phyloP scores from a whole-genome alignment of 2,113 vertebrate genomes.

The Glaucomys volans region DNA sequence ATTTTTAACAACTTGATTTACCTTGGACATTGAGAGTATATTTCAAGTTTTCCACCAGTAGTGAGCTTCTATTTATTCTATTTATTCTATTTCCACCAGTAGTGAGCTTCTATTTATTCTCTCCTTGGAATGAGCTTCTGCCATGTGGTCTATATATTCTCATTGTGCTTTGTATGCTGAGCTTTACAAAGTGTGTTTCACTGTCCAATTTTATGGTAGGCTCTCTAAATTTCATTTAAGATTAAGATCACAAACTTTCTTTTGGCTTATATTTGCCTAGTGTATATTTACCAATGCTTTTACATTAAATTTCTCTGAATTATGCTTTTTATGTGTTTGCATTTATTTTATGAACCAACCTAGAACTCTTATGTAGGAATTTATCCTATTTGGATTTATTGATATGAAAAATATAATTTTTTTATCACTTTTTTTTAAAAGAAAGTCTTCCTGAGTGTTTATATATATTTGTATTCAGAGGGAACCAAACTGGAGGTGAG shows the following conservation, averaged over 20 bases:
- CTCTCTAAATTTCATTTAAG: background rate
- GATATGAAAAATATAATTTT: background rate
- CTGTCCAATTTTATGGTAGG: background rate
- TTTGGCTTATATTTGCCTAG: background rate
- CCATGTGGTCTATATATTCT: background rate
- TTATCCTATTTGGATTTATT: constrained; percentile 3
- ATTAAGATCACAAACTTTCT: background rate
- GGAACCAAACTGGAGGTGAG: background rate
- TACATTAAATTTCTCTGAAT: constrained; percentile 14
- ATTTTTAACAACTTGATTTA: constrained; percentile 6
- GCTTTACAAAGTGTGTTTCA: background rate
- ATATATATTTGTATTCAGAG: background rate
- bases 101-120: background rate
- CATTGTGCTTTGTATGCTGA: background rate
- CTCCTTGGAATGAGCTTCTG: background rate
- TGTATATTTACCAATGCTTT: background rate
- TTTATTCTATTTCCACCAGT: background rate
- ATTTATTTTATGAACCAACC: background rate
- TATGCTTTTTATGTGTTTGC: background rate
- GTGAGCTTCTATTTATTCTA: background rate
- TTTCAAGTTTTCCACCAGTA: background rate
- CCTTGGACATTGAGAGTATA: background rate
- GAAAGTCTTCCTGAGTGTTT: background rate
- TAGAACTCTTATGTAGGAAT: background rate
- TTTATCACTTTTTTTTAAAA: background rate